Evolutionary conservation across 2,888 invertebrate species (phyloP), one percentile per base, ranked within the genome.

Genomic region (Lasioglossum malachurum): DNA sequence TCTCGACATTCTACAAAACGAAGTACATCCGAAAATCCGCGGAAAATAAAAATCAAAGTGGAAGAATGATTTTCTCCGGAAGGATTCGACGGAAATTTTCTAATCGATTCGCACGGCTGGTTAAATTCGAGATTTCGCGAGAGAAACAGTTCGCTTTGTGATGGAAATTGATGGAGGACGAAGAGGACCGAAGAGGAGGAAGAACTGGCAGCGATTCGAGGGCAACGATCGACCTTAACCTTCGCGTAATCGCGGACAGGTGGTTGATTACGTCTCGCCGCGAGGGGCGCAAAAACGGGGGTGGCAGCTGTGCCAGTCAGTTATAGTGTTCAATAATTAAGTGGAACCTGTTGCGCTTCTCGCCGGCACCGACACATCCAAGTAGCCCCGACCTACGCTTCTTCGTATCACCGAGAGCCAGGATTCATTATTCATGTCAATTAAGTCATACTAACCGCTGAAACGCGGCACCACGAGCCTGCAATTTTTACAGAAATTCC

Each of bases 281-380:
- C 74, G 88, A 86, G 85, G 90, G 87, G 87, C 85, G 90, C 86
- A 91, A 90, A 91, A 91, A 88, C 88, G 88, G 87, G 81, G 84
- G 86, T 87, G 89, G 87, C 89, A 84, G 86, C 88, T 84, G 88
- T 87, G 87, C 84, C 87, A 86, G 88, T 82, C 86, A 88, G 92
- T 92, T 93, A 91, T 92, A 93, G 92, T 94, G 93, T 94, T 95
- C 94, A 95, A 95, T 95, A 95, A 95, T 95, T 95, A 95, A 95
- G 95, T 95, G 93, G 93, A 91, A 95, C 95, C 95, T 95, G 95
- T 95, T 95, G 95, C 95, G 93, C 93, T 92, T 92, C 93, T 93
- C 94, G 89, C 93, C 86, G 90, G 88, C 82, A 83, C 83, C 82
- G 82, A 85, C 92, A 89, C 90, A 83, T 87, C 87, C 92, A 84